These are phyloP conservation scores for Laspeyria flexula DNA, from an alignment of 2,888 invertebrate species.

Conservation along the genomic window DNA sequence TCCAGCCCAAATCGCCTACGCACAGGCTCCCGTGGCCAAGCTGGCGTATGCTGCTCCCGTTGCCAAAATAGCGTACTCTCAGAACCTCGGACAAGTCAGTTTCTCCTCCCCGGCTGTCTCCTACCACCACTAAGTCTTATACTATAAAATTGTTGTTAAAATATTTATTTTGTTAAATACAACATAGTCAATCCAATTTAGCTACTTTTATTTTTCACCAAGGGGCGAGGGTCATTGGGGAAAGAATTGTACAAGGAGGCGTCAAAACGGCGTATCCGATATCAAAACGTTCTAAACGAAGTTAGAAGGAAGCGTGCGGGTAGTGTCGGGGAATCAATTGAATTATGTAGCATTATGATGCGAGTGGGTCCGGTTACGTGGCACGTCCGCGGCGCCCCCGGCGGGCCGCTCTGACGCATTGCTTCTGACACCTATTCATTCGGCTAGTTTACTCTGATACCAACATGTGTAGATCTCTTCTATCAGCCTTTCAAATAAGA, in stretches of 20 bases:
- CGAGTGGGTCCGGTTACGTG: conserved; percentile 77
- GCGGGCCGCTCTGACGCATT: conserved; percentile 72
- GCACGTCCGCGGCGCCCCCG: conserved; percentile 71
- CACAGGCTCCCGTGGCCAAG: conserved; percentile 41
- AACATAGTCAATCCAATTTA: conserved; percentile 52
- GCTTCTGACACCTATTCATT: conserved; percentile 81
- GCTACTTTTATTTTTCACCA: conserved; percentile 59
- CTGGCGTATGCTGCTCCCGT: conserved; percentile 44
- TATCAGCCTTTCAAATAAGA: conserved; percentile 26
- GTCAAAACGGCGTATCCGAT: conserved; percentile 82
- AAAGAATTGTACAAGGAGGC: conserved; percentile 76
- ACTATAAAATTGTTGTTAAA: conserved; percentile 42
- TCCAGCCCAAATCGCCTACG: conserved; percentile 62
- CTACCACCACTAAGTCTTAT: conserved; percentile 72
- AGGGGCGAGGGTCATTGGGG: conserved; percentile 55
- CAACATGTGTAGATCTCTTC: conserved; percentile 44
- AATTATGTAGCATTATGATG: conserved; percentile 84
- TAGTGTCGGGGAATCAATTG: conserved; percentile 85
- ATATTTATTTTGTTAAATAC: conserved; percentile 73
- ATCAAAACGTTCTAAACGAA: conserved; percentile 84
- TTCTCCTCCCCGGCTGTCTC: conserved; percentile 72
- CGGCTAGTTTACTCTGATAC: conserved; percentile 66
- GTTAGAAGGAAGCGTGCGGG: conserved; percentile 83
- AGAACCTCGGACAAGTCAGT: conserved; percentile 60
- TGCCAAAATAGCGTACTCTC: conserved; percentile 48